Evolutionary conservation across 2,113 vertebrate species (phyloP).

Genomic region (Periophthalmodon schlosseri): DNA sequence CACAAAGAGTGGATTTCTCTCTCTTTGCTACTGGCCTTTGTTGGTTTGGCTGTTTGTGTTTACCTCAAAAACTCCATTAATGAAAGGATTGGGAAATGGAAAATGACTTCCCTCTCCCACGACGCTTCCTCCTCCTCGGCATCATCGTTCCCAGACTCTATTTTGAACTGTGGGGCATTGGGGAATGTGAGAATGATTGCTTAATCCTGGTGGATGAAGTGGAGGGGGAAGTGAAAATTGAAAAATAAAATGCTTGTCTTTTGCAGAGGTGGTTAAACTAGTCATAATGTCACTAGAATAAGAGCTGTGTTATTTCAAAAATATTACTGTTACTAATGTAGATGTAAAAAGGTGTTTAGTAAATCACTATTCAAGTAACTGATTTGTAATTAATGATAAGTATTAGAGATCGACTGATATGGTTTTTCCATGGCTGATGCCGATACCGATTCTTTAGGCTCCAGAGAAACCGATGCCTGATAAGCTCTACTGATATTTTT

Average conservation of each 20-base stretch:
- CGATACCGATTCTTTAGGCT: too few relatives aligned
- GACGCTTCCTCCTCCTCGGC: not conserved
- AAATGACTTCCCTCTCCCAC: conserved; percentile 44
- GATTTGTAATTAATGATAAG: too few relatives aligned
- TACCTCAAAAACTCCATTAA: conserved; percentile 49
- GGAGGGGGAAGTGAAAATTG: conserved; percentile 20
- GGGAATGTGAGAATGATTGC: conserved; percentile 60
- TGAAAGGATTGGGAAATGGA: conserved; percentile 43
- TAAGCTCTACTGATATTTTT: too few relatives aligned
- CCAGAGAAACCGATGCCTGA: too few relatives aligned
- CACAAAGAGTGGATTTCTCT: not conserved
- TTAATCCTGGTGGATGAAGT: conserved; percentile 57
- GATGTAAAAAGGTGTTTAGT: too few relatives aligned
- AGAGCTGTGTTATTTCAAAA: conserved; percentile 3
- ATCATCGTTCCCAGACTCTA: conserved; percentile 41
- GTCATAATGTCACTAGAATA: conserved; percentile 14
- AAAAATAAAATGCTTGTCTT: not conserved
- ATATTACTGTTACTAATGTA: too few relatives aligned
- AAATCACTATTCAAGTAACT: too few relatives aligned
- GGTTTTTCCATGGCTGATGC: too few relatives aligned
- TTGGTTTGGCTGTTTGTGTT: conserved; percentile 19
- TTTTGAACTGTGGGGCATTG: conserved; percentile 39
- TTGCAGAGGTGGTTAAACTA: not conserved
- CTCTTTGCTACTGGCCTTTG: conserved; percentile 6
- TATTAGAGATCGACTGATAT: too few relatives aligned